A percentile compares a stretch with the other conserved stretches of the same genome.
Conservation (phyloP, 1,140 invertebrate species). For the Eriocheir sinensis region DNA sequence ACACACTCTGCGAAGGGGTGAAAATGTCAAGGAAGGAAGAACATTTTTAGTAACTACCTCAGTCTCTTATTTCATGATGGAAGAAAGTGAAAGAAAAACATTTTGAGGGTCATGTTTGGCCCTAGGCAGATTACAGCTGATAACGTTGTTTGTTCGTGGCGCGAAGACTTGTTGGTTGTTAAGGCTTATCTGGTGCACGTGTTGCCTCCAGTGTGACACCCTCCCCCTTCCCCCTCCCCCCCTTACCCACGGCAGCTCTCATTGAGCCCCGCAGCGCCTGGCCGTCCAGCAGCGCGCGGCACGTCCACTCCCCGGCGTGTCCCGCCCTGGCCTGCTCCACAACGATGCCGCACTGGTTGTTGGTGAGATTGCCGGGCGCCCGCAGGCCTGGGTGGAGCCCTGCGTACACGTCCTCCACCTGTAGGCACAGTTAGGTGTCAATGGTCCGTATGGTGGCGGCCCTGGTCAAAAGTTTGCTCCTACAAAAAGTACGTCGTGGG, state of each 20-base stretch:
- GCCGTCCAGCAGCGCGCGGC: background rate
- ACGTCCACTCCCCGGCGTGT: background rate
- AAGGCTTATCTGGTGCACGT: no score
- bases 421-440: background rate
- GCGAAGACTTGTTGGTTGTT: no score
- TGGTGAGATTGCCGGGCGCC: background rate
- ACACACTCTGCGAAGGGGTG: background rate
- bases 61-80: no score
- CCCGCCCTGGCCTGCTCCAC: background rate
- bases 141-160: no score
- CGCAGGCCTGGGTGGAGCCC: background rate
- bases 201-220: no score
- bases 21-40: no score
- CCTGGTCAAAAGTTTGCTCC: background rate
- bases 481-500: background rate
- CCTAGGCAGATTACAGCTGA: no score
- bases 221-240: background rate
- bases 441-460: no score
- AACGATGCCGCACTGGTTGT: slow-evolving; percentile 1
- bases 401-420: background rate
- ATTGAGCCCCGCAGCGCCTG: background rate
- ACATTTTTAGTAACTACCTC: no score
- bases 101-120: no score
- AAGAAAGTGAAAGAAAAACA: no score
- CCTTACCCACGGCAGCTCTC: background rate